These are phyloP conservation scores for Monopterus albus DNA, from an alignment of 2,113 vertebrate species.

Conservation along the genomic window DNA sequence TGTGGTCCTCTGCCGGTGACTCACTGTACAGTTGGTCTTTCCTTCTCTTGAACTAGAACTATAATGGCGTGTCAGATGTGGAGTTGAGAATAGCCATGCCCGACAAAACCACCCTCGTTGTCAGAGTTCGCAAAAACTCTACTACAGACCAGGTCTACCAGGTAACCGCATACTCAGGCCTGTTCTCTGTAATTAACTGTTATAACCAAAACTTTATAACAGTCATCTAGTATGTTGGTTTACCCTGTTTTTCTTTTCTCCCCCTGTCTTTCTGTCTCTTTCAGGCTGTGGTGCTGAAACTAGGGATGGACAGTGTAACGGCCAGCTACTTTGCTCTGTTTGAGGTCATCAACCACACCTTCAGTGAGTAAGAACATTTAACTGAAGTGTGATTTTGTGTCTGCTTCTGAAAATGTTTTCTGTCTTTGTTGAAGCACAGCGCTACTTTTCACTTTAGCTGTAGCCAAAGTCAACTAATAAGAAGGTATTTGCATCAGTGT, in stretches of 20 bases:
- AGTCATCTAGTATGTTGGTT: not conserved
- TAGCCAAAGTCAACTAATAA: not conserved
- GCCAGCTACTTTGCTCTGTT: conserved; percentile 97
- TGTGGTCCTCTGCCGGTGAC: not conserved
- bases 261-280: not conserved
- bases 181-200: not conserved
- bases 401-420: not conserved
- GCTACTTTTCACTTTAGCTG: not conserved
- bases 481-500: not conserved
- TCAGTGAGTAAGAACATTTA: conserved; percentile 83
- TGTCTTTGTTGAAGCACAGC: not conserved
- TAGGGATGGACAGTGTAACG: conserved; percentile 92
- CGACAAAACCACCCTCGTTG: conserved; percentile 88
- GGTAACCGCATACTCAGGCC: conserved; percentile 78
- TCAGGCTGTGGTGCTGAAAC: conserved; percentile 90
- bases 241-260: not conserved
- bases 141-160: conserved; percentile 98
- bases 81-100: conserved; percentile 93
- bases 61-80: conserved; percentile 93
- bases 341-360: conserved; percentile 97
- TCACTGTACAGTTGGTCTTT: conserved; percentile 17
- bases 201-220: not conserved
- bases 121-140: conserved; percentile 95
- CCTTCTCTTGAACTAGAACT: conserved; percentile 83
- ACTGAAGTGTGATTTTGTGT: not conserved